Base-by-base conservation (phyloP, 2,797 vertebrate genomes). In the Sebastiscus albofasciatus region DNA sequence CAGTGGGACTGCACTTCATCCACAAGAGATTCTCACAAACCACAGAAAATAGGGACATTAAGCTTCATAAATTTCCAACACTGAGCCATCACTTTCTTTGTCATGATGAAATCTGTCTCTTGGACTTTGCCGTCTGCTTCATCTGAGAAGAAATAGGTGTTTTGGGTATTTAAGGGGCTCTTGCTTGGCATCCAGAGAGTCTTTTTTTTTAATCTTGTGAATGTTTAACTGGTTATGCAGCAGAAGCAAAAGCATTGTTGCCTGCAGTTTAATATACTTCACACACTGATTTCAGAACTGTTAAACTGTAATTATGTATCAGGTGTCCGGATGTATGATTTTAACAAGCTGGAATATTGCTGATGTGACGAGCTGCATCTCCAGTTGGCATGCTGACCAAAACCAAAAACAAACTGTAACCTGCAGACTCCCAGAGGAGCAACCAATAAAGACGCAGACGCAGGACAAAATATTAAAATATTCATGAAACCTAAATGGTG, bases 401-500 rank as follows among this genome's bases (percentile, higher is more conserved):
- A 61, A 61, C 24, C 22, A 71, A 58, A 61, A 42, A 12, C 20
- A 61, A 49, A 33, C n/a, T 33, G 7, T 14, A 62, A 56, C 62
- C 27, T 22, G 6, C 13, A 42, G 39, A 39, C 11, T 69, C 75
- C 13, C 60, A 42, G 9, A 68, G 39, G 67, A 75, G 1, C 0
- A 1, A 42, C 13, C 65, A 36, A 68, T 4, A 42, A 24, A 56
- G 69, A 9, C 12, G 3, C 46, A 77, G 46, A 54, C 6, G 8
- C 31, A 10, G 61, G 29, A 67, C 5, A 13, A 33, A 69, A 75
- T 2, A 24, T 36, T 77, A 1, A 55, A 81, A 80, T 80, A 72
- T 67, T 80, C 27, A 77, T 77, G 54, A 60, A 61, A 27, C 36
- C 34, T 88, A 83, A 90, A 86, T 59, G 76, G 46, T 4, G 46